phyloP scores from a whole-genome alignment of 2,113 vertebrate genomes.

The Lipophrys pholis region DNA sequence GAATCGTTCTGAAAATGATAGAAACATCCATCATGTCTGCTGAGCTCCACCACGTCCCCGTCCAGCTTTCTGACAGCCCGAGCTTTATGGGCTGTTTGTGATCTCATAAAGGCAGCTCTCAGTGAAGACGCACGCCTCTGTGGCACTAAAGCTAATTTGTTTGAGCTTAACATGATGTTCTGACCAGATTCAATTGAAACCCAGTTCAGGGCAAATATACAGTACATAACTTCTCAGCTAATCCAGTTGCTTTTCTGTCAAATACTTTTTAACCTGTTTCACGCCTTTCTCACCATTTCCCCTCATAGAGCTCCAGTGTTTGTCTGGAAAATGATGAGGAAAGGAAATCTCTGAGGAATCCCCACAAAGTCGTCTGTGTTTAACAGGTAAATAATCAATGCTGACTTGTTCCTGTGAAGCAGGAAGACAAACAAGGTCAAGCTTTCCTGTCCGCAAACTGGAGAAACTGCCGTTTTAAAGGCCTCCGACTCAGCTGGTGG shows the following conservation, averaged over 20 bases:
- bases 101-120: slow-evolving; percentile 63
- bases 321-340: slow-evolving; percentile 47
- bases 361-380: slow-evolving; percentile 60
- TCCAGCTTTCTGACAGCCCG: slow-evolving; percentile 66
- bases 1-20: slow-evolving; percentile 55
- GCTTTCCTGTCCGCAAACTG: slow-evolving; percentile 53
- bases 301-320: slow-evolving; percentile 32
- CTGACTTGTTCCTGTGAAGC: slow-evolving; percentile 69
- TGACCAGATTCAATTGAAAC: slow-evolving; percentile 53
- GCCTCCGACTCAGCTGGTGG: slow-evolving; percentile 45
- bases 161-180: slow-evolving; percentile 54
- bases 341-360: slow-evolving; percentile 47
- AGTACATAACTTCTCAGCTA: slow-evolving; percentile 7
- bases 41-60: slow-evolving; percentile 19
- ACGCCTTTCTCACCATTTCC: slow-evolving; percentile 26
- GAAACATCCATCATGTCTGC: slow-evolving; percentile 67
- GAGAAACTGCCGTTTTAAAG: slow-evolving; percentile 44
- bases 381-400: slow-evolving; percentile 76
- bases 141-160: slow-evolving; percentile 49
- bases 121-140: slow-evolving; percentile 39
- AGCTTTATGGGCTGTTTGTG: slow-evolving; percentile 59
- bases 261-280: slow-evolving; percentile 35
- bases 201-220: slow-evolving; percentile 56
- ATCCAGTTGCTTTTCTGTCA: slow-evolving; percentile 34
- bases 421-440: slow-evolving; percentile 75